Percentiles rank a stretch among this genome's conserved stretches.
These are phyloP conservation scores for Nephrocerus scutellatus DNA, from an alignment of 2,888 invertebrate genomes.

Conservation along the genomic window DNA sequence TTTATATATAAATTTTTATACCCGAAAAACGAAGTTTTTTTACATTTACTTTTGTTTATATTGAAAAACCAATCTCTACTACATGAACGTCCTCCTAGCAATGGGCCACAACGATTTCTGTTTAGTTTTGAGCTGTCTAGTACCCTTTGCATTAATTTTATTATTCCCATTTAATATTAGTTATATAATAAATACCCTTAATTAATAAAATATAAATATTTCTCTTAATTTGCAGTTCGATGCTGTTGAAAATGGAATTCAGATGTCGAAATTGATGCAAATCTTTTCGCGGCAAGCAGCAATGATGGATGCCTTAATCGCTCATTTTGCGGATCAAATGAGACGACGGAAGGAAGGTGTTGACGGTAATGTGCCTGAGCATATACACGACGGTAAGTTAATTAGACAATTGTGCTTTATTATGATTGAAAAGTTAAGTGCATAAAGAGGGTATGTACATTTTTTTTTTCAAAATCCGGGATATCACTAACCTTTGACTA, in stretches of 20 bases:
- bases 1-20: no score
- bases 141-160: neutral
- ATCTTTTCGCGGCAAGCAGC: conserved; percentile 64
- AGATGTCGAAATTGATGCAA: conserved; percentile 47
- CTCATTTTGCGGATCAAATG: conserved; percentile 72
- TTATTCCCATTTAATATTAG: neutral
- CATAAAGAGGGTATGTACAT: no score
- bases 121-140: no score
- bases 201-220: neutral
- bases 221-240: conserved; percentile 40
- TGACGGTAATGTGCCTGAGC: conserved; percentile 40
- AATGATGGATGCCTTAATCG: conserved; percentile 82
- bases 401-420: no score
- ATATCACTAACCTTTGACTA: no score
- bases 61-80: no score
- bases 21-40: no score
- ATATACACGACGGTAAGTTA: conserved; percentile 46
- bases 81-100: no score
- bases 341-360: conserved; percentile 54
- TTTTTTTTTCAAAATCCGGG: no score
- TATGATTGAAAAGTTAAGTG: no score
- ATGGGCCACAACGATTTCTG: no score
- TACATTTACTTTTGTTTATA: no score
- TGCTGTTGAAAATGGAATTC: conserved; percentile 46
- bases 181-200: neutral